Percentiles rank a stretch among this genome's conserved stretches.
Conservation (phyloP, 1,140 invertebrate species). For the Drosophila tani region DNA sequence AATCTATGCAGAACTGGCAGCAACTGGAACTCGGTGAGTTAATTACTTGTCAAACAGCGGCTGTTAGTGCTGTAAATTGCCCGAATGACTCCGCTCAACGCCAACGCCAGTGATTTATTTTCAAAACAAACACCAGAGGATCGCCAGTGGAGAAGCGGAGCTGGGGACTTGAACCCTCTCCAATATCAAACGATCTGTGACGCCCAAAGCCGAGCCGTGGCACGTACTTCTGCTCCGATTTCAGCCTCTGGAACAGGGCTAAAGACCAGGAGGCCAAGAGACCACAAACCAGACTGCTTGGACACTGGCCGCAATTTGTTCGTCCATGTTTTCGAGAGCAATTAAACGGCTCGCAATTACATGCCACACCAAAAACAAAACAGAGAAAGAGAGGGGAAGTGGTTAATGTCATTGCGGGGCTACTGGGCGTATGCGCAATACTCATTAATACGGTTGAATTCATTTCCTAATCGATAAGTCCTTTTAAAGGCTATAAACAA, state of each 20-base stretch:
- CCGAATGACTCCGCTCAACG: slow-evolving; percentile 61
- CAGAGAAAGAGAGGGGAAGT: not conserved
- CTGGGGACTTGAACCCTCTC: slow-evolving; percentile 30
- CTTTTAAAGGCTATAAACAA: not conserved
- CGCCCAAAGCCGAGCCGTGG: slow-evolving; percentile 59
- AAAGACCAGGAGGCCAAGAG: slow-evolving; percentile 8
- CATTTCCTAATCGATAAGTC: slow-evolving; percentile 23
- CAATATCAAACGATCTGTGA: slow-evolving; percentile 80
- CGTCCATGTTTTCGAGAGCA: slow-evolving; percentile 39
- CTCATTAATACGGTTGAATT: slow-evolving; percentile 6
- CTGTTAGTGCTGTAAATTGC: slow-evolving; percentile 75
- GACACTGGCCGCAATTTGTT: slow-evolving; percentile 39
- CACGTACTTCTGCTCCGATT: slow-evolving; percentile 68
- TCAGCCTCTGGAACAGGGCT: slow-evolving; percentile 16
- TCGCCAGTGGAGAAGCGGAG: slow-evolving; percentile 11
- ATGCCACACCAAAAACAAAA: slow-evolving; percentile 28
- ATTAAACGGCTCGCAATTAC: slow-evolving; percentile 67
- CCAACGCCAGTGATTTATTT: slow-evolving; percentile 67
- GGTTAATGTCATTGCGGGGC: slow-evolving; percentile 13
- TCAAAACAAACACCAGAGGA: slow-evolving; percentile 69
- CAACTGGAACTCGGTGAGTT: slow-evolving; percentile 52
- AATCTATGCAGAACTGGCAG: slow-evolving; percentile 19
- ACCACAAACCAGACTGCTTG: slow-evolving; percentile 20
- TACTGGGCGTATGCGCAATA: slow-evolving; percentile 55
- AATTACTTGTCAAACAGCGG: slow-evolving; percentile 78